A percentile compares a stretch with the other conserved stretches of the same genome.
Evolutionary conservation across 2,797 vertebrate genomes (phyloP).

Genomic region (Cossypha dichroa): DNA sequence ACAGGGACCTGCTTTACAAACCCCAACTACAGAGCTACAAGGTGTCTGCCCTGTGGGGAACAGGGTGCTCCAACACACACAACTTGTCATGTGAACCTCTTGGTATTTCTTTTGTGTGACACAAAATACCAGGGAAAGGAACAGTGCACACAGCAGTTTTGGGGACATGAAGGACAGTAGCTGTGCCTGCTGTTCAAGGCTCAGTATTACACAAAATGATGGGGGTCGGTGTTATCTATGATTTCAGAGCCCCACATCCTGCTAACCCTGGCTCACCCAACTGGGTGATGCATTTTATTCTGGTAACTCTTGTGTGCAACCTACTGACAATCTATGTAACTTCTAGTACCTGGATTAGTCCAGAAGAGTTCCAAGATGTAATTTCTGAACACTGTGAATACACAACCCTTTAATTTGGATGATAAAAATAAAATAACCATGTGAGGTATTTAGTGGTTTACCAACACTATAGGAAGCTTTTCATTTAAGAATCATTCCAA

Average conservation of each 20-base stretch:
- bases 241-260: neutral
- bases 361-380: neutral
- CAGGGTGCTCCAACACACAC: neutral
- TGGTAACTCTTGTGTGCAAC: neutral
- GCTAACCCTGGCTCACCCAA: neutral
- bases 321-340: neutral
- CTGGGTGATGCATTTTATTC: neutral
- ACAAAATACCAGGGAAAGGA: neutral
- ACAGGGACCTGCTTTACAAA: neutral
- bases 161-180: neutral
- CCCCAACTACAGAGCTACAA: fast-evolving
- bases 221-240: neutral
- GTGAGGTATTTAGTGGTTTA: neutral
- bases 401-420: neutral
- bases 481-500: conserved; percentile 1
- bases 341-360: neutral
- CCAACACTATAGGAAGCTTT: conserved; percentile 1
- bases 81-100: neutral
- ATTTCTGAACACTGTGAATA: neutral
- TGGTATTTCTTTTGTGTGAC: neutral
- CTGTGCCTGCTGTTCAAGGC: neutral
- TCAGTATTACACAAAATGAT: neutral
- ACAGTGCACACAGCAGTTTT: neutral
- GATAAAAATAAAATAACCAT: neutral
- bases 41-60: neutral